Conservation (phyloP, 2,888 invertebrate genomes). For the Odontomyia ornata region DNA sequence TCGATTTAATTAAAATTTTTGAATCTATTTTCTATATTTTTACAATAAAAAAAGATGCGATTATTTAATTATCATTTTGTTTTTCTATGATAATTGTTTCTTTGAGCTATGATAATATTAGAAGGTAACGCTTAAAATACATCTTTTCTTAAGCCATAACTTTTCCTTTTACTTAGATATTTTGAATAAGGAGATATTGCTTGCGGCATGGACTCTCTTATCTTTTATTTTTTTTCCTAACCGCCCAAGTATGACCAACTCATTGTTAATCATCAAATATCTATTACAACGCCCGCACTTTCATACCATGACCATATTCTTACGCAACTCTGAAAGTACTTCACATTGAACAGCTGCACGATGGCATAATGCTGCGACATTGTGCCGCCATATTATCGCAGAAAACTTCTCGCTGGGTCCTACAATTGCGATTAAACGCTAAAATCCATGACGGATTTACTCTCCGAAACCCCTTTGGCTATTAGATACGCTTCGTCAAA, state of each 20-base stretch:
- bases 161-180: too few relatives aligned
- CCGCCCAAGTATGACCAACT: not conserved
- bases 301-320: not conserved
- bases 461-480: conserved; percentile 21
- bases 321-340: conserved; percentile 24
- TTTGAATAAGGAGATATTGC: too few relatives aligned
- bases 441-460: conserved; percentile 23
- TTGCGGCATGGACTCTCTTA: too few relatives aligned
- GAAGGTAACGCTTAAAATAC: too few relatives aligned
- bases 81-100: too few relatives aligned
- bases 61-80: too few relatives aligned
- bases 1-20: too few relatives aligned
- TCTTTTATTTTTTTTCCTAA: too few relatives aligned
- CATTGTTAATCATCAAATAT: conserved; percentile 29
- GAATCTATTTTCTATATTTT: too few relatives aligned
- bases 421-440: not conserved
- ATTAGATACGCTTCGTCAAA: conserved; percentile 3
- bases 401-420: not conserved
- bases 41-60: too few relatives aligned
- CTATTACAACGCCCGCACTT: conserved; percentile 35
- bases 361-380: not conserved
- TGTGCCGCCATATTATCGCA: conserved; percentile 7
- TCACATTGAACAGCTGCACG: conserved; percentile 20
- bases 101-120: too few relatives aligned
- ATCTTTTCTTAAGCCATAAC: too few relatives aligned